A percentile compares a stretch with the other conserved stretches of the same genome.
Conservation (phyloP, 2,888 invertebrate species). For the Sphaerophoria rueppellii region DNA sequence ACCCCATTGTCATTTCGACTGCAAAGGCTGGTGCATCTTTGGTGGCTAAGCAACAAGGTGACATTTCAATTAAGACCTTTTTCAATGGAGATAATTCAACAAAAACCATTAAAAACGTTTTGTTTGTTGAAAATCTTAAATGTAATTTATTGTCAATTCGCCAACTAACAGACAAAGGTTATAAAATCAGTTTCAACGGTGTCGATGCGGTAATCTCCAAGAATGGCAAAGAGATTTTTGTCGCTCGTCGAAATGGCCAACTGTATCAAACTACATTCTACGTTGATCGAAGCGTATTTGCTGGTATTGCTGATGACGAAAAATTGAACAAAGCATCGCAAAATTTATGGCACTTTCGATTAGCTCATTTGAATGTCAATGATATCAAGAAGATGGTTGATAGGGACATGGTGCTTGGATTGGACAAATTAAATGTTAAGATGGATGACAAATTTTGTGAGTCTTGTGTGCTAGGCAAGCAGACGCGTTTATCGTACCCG, state of each 20-base stretch:
- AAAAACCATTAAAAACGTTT: too few species aligned
- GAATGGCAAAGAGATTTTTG: not conserved
- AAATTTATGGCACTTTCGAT: not conserved
- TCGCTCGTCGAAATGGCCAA: not conserved
- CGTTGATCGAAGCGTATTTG: too few species aligned
- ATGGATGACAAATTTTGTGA: not conserved
- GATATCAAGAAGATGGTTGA: not conserved
- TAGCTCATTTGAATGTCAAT: not conserved
- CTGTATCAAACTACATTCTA: too few species aligned
- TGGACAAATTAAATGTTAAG: not conserved
- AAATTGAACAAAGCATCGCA: too few species aligned
- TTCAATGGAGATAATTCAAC: not conserved
- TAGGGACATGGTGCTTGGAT: not conserved
- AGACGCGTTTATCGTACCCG: slow-evolving; percentile 1
- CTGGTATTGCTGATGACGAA: too few species aligned
- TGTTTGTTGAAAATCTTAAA: too few species aligned
- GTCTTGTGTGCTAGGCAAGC: not conserved
- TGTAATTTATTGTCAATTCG: too few species aligned
- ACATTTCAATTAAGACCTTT: not conserved
- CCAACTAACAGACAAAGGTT: too few species aligned
- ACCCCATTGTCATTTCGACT: not conserved
- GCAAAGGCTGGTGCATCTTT: not conserved
- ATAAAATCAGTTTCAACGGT: too few species aligned
- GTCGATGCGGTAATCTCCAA: too few species aligned
- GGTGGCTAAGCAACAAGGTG: not conserved